phyloP scores from a whole-genome alignment of 2,797 vertebrate genomes.

The Danionella dracula region DNA sequence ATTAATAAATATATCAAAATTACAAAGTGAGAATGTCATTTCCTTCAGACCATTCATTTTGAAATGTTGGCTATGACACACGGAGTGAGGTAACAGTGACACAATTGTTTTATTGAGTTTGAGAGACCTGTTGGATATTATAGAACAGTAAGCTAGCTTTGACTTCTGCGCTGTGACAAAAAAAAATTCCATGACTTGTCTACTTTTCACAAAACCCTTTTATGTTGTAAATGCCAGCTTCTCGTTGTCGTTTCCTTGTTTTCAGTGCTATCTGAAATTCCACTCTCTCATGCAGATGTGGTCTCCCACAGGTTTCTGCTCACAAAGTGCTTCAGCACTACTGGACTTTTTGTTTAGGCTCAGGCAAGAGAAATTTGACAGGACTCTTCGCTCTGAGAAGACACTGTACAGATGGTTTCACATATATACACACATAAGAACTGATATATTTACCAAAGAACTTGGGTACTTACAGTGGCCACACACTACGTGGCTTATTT shows the following conservation, averaged over 20 bases:
- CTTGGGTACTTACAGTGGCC: constrained; percentile 19
- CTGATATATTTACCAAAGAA: constrained; percentile 40
- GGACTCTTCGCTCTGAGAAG: constrained; percentile 33
- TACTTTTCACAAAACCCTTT: too few species aligned
- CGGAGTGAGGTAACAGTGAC: too few species aligned
- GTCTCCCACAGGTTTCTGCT: constrained; percentile 12
- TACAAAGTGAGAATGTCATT: too few species aligned
- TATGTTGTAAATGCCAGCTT: too few species aligned
- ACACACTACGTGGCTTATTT: constrained; percentile 37
- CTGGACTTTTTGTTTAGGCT: constrained; percentile 44
- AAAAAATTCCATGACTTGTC: too few species aligned
- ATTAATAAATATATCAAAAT: too few species aligned
- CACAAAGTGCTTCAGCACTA: neutral
- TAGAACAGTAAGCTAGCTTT: too few species aligned
- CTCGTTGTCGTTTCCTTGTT: neutral
- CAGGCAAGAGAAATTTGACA: constrained; percentile 28
- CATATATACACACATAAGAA: constrained; percentile 33
- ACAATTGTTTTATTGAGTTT: too few species aligned
- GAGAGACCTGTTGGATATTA: too few species aligned
- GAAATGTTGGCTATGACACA: too few species aligned
- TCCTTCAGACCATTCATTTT: too few species aligned
- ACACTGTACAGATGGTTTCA: constrained; percentile 41
- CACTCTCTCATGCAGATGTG: neutral
- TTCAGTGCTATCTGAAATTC: neutral
- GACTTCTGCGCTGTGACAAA: too few species aligned